Evolutionary conservation across 2,888 invertebrate genomes (phyloP).

Genomic region (Hypercompe scribonia): DNA sequence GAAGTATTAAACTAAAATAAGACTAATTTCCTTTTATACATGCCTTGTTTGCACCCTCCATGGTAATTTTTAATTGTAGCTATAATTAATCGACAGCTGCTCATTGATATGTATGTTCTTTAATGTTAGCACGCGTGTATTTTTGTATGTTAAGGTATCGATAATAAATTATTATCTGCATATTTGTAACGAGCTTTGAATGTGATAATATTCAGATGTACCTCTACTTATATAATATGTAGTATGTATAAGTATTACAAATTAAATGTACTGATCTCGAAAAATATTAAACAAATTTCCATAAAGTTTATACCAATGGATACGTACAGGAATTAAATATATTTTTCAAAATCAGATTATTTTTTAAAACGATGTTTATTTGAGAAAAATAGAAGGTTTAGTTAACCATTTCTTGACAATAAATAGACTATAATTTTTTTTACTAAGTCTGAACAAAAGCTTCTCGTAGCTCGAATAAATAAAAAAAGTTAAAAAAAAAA

Average conservation of each 20-base stretch:
- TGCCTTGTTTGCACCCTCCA: neutral
- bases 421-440: neutral
- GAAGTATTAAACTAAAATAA: neutral
- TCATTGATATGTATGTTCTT: neutral
- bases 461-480: constrained; percentile 9
- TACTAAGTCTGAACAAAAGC: constrained; percentile 7
- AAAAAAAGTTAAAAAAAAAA: neutral
- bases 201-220: neutral
- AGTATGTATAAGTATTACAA: neutral
- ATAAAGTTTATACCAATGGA: neutral
- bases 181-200: neutral
- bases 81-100: neutral
- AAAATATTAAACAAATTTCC: neutral
- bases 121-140: neutral
- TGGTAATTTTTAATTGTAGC: neutral
- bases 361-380: too few relatives aligned
- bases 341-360: too few relatives aligned
- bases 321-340: neutral
- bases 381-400: too few relatives aligned
- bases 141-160: neutral
- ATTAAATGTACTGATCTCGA: neutral
- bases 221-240: neutral
- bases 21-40: neutral
- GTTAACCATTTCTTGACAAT: too few relatives aligned
- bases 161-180: neutral